Conservation (phyloP, 2,797 vertebrate species). For the Catostomus latipinnis region DNA sequence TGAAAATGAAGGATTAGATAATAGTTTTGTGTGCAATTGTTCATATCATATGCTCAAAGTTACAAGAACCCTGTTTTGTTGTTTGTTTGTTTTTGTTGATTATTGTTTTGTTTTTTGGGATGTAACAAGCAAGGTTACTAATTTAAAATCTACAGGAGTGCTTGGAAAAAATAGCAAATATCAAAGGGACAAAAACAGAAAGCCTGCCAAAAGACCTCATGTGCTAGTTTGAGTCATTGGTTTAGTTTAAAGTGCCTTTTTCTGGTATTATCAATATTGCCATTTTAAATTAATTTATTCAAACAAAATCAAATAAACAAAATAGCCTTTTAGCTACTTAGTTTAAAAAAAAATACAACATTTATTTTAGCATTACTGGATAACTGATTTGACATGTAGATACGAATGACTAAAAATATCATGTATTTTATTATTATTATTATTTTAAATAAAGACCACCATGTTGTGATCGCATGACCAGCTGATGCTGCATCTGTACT, state of each 20-base stretch:
- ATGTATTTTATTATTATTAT: no score
- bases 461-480: no score
- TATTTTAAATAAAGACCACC: no score
- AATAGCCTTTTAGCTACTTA: no score
- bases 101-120: neutral
- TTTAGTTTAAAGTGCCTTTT: slow-evolving; percentile 57
- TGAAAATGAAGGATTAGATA: neutral
- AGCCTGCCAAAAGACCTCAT: slow-evolving; percentile 4
- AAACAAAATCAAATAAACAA: slow-evolving; percentile 32
- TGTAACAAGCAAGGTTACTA: neutral
- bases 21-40: neutral
- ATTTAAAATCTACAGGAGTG: slow-evolving; percentile 4
- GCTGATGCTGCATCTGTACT: no score
- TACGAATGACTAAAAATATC: no score
- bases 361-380: no score
- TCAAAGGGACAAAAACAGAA: slow-evolving; percentile 7
- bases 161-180: neutral
- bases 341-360: no score
- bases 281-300: slow-evolving; percentile 57
- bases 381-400: no score
- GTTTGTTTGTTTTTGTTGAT: neutral
- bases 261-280: slow-evolving; percentile 45
- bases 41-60: slow-evolving; percentile 17
- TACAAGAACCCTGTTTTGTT: neutral
- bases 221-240: slow-evolving; percentile 13